Conservation (phyloP, 2,113 vertebrate genomes). For the Eclectus roratus region DNA sequence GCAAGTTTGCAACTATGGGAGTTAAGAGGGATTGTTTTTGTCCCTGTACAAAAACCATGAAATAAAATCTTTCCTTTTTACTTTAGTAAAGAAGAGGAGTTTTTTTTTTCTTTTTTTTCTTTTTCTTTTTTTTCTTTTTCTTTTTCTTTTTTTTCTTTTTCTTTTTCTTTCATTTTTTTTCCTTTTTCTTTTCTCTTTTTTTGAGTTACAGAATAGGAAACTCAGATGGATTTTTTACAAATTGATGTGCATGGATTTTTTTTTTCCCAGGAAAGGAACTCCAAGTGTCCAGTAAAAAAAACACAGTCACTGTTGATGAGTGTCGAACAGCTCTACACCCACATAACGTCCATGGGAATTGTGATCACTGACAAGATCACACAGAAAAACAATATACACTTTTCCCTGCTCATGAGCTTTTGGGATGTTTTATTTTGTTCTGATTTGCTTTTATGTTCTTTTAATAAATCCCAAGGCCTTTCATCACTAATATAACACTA, state of each 20-base stretch:
- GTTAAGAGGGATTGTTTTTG: not conserved
- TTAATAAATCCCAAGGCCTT: conserved; percentile 31
- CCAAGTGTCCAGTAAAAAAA: not conserved
- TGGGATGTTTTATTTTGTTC: not conserved
- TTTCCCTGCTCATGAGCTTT: not conserved
- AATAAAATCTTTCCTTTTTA: not conserved
- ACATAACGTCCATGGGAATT: not conserved
- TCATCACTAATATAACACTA: conserved; percentile 30
- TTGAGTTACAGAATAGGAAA: not conserved
- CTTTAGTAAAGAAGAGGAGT: not conserved
- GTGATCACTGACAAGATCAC: not conserved
- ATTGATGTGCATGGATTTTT: not conserved
- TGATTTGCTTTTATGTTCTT: not conserved
- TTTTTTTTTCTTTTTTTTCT: no score
- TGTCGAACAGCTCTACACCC: not conserved
- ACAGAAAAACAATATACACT: not conserved
- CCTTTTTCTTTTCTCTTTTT: not conserved
- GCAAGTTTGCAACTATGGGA: not conserved
- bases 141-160: no score
- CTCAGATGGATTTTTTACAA: not conserved
- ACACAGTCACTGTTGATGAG: accelerated
- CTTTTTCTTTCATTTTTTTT: no score
- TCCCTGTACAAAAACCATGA: not conserved
- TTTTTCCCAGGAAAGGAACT: not conserved
- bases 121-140: no score